Evolutionary conservation across 1,140 invertebrate species (phyloP), one percentile per base, ranked within the genome.

Genomic region (Drosophila saltans): DNA sequence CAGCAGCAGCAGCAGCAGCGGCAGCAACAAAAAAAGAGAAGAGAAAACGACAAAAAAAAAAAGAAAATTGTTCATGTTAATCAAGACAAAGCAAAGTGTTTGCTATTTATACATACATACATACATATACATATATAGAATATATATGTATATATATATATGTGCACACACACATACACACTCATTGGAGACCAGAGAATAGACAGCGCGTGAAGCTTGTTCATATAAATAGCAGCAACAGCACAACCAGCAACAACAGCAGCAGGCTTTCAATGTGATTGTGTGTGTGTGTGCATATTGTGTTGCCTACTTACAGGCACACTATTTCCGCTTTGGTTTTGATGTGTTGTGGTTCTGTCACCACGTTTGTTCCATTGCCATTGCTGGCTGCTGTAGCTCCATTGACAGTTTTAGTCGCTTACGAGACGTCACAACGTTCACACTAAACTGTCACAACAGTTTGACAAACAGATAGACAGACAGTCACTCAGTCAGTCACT

Each of bases 251-350:
- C 16, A 30, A 4, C 16, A 52, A 9, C 21, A 52, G 26, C 33
- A 52, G 33, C 33, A 36, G 33, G 33, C 33, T 28, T 41, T 43
- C 48, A 28, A 55, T 56, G 41, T 71, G 57, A 71, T 60, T 70
- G 45, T 26, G 7, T 48, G 45, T 48, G 43, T 21, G 21, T 52
- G 8, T 52, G 72, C 66, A 40, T 72, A 76, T 66, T 78, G 77
- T 63, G 62, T 80, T 89, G 83, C 84, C 83, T 88, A 88, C 84
- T 88, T 88, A 70, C 83, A 88, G 84, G 77, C 83, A 88, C 83
- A 88, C 83, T 88, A 88, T 88, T 88, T 88, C 84, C 83, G 83
- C 84, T 76, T 86, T 88, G 69, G 80, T 75, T 79, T 72, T 83
- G 80, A 74, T 84, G 80, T 66, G 72, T 81, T 69, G 69, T 80